Conservation (phyloP, 2,113 vertebrate genomes). For the Urocynchramus pylzowi region DNA sequence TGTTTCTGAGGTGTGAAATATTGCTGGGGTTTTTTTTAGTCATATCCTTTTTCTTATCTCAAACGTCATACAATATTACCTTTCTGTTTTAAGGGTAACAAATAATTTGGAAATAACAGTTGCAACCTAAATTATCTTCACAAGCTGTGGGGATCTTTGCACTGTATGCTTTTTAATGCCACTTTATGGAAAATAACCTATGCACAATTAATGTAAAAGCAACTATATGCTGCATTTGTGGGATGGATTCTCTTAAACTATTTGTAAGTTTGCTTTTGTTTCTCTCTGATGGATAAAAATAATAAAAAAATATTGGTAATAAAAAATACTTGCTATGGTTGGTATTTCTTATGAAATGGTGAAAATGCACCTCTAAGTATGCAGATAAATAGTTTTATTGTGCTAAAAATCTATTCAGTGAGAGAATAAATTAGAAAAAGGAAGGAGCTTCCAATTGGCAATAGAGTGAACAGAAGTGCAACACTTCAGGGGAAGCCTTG, state of each 20-base stretch:
- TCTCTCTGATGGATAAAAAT: neutral
- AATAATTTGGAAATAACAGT: neutral
- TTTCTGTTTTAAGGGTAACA: neutral
- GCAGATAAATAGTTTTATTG: neutral
- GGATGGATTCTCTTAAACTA: neutral
- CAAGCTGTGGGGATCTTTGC: neutral
- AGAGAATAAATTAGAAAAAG: neutral
- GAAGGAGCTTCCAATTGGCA: neutral
- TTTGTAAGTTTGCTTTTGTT: neutral
- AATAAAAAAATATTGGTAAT: neutral
- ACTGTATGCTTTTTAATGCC: neutral
- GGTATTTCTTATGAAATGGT: neutral
- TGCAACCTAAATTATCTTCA: neutral
- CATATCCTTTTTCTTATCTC: neutral
- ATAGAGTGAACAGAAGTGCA: neutral
- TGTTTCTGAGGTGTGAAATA: neutral
- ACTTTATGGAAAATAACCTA: neutral
- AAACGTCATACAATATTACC: neutral
- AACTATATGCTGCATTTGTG: neutral
- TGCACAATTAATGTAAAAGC: neutral
- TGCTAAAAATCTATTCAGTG: neutral
- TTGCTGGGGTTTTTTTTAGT: neutral
- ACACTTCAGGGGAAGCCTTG: neutral
- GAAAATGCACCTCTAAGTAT: neutral
- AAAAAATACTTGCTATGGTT: neutral